Evolutionary conservation across 2,797 vertebrate species (phyloP).

Genomic region (Pipistrellus kuhlii): DNA sequence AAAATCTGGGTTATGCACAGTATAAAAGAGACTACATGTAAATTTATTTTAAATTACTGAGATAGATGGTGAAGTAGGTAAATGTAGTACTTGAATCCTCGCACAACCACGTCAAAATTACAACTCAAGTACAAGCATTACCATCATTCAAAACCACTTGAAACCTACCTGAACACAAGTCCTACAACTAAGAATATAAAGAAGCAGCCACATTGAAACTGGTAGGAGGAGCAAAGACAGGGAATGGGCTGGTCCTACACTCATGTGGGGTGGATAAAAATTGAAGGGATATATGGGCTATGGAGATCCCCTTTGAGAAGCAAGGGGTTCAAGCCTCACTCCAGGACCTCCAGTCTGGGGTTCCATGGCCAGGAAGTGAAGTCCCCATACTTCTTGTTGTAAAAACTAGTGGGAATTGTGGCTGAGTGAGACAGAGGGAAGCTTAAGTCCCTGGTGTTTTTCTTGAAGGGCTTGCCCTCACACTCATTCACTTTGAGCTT

Average conservation of each 20-base stretch:
- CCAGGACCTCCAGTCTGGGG: background rate
- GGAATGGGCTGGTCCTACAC: background rate
- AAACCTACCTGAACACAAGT: background rate
- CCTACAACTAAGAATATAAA: background rate
- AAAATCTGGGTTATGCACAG: background rate
- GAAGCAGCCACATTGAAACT: background rate
- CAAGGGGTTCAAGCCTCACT: background rate
- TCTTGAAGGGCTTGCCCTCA: background rate
- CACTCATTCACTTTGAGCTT: background rate
- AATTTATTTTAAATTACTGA: constrained; percentile 37
- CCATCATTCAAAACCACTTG: background rate
- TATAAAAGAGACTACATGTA: background rate
- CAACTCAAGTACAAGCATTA: background rate
- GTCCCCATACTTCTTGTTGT: background rate
- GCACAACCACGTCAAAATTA: background rate
- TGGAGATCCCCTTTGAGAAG: background rate
- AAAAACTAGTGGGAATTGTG: background rate
- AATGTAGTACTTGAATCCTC: background rate
- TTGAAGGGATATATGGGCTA: background rate
- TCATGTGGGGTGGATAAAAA: background rate
- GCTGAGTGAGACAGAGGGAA: background rate
- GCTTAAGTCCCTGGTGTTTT: background rate
- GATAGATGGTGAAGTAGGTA: background rate
- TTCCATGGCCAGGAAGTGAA: background rate
- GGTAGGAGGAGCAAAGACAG: background rate